Evolutionary conservation across 2,888 invertebrate species (phyloP).

Genomic region (Blastobasis adustella): DNA sequence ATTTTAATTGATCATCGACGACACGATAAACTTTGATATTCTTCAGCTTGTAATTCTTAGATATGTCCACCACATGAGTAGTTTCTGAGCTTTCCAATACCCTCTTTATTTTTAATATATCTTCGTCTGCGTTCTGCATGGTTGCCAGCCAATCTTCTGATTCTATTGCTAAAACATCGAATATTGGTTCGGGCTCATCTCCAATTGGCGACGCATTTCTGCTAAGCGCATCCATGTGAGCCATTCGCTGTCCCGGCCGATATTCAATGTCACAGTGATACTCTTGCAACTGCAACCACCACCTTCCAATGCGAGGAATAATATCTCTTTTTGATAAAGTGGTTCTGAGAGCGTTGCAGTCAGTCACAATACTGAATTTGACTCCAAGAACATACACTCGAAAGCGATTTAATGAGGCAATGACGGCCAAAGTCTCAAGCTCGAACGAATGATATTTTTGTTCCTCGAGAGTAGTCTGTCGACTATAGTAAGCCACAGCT

Average conservation of each 20-base stretch:
- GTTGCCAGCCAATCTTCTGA: slow-evolving; percentile 9
- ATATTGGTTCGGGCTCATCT: not conserved
- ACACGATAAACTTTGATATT: slow-evolving; percentile 7
- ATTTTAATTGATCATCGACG: slow-evolving; percentile 9
- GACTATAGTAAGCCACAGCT: slow-evolving; percentile 23
- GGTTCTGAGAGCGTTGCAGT: slow-evolving; percentile 10
- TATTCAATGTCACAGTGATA: slow-evolving; percentile 7
- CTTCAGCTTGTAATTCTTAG: slow-evolving; percentile 6
- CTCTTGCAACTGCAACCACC: slow-evolving; percentile 11
- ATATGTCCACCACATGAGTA: slow-evolving; percentile 2
- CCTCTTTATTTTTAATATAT: not conserved
- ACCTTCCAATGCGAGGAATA: slow-evolving; percentile 7
- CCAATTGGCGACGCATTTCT: slow-evolving; percentile 3
- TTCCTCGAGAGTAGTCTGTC: slow-evolving; percentile 25
- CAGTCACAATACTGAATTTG: slow-evolving; percentile 10
- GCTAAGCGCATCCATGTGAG: slow-evolving; percentile 9
- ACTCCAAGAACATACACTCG: slow-evolving; percentile 6
- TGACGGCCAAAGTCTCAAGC: slow-evolving; percentile 7
- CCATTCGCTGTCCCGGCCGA: slow-evolving; percentile 6
- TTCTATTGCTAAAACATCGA: slow-evolving; percentile 4
- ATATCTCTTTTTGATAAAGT: slow-evolving; percentile 9
- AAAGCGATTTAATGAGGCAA: slow-evolving; percentile 8
- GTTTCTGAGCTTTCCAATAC: slow-evolving; percentile 2
- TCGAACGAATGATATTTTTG: slow-evolving; percentile 17
- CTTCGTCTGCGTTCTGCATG: slow-evolving; percentile 3